These are phyloP conservation scores for Oreochromis spilurus DNA, from an alignment of 2,113 vertebrate genomes.

Conservation along the genomic window DNA sequence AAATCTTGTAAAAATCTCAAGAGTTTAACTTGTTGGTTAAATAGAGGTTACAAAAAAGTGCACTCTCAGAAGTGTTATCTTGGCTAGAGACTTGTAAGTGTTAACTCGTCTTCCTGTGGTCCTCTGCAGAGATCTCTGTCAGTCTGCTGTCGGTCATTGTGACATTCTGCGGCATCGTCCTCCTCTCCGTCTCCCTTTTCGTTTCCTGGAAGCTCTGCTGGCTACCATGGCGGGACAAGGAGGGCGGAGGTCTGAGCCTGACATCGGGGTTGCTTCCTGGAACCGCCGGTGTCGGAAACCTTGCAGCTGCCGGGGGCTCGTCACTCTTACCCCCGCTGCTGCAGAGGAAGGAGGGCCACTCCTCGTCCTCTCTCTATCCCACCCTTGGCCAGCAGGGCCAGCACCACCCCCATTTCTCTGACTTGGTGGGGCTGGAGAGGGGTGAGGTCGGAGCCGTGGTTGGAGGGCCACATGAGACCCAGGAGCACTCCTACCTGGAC, in stretches of 20 bases:
- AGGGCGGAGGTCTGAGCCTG: conserved; percentile 74
- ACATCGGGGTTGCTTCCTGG: conserved; percentile 77
- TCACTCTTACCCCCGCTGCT: conserved; percentile 72
- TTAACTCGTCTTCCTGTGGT: background rate
- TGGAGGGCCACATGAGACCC: conserved; percentile 75
- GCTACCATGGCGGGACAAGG: conserved; percentile 91
- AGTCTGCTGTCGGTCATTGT: conserved; percentile 91
- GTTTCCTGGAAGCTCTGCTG: conserved; percentile 96
- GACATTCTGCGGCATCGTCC: conserved; percentile 90
- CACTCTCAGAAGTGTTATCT: background rate
- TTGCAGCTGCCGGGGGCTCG: conserved; percentile 60
- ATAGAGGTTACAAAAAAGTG: background rate
- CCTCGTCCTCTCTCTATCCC: conserved; percentile 75
- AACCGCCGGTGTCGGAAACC: conserved; percentile 70
- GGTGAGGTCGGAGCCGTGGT: conserved; percentile 66
- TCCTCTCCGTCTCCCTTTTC: conserved; percentile 90
- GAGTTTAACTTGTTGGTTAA: background rate
- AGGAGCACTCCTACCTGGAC: conserved; percentile 87
- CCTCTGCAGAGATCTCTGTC: conserved; percentile 82
- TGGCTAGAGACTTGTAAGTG: background rate
- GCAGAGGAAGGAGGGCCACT: conserved; percentile 73
- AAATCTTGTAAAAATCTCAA: background rate
- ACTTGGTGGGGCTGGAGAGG: conserved; percentile 78
- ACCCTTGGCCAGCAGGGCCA: conserved; percentile 75
- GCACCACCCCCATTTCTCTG: conserved; percentile 81